Evolutionary conservation across 2,113 vertebrate genomes (phyloP), one percentile per base, ranked within the genome.

Genomic region (Silurus glanis): DNA sequence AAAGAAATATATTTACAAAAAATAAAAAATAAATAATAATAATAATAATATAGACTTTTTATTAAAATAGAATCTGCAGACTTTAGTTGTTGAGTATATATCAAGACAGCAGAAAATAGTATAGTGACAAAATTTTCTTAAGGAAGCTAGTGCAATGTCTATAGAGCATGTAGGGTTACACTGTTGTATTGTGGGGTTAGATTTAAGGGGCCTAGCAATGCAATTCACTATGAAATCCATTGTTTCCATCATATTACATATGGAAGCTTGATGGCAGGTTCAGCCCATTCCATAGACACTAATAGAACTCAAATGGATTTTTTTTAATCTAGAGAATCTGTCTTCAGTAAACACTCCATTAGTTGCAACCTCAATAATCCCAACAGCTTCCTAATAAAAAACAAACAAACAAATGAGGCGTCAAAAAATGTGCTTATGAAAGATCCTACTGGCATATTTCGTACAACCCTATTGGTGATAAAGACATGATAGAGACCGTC

Each of bases 391-490:
- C 25, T 78, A n/a, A 5, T 59, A 19, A 80, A 59, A 37, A 59
- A 37, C 37, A 37, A 37, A 37, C 37, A 37, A 37, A 37, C 37
- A 37, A 37, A 9, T 45, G 25, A 61, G 59, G 17, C 19, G 17
- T 21, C 10, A 25, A 45, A 80, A 59, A 59, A 17, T 59, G 28
- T 4, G 16, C 2, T 59, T 80, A 59, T 80, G 59, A 59, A 80
- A 80, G 59, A 80, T 75, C 9, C 83, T 23, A 16, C 37, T 75
- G 28, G 45, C 19, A 19, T 62, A 66, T 66, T 66, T 85, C 56
- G 28, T 76, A 75, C 72, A 83, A 23, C 25, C 58, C 51, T 59
- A n/a, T 10, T 17, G 23, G 74, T 78, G 53, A 81, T 47, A 71
- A 71, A 25, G 28, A n/a, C 28, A 13, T 79, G 37, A 37, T 37